Evolutionary conservation across 2,113 vertebrate genomes (phyloP).

Genomic region (Petroica traversi): DNA sequence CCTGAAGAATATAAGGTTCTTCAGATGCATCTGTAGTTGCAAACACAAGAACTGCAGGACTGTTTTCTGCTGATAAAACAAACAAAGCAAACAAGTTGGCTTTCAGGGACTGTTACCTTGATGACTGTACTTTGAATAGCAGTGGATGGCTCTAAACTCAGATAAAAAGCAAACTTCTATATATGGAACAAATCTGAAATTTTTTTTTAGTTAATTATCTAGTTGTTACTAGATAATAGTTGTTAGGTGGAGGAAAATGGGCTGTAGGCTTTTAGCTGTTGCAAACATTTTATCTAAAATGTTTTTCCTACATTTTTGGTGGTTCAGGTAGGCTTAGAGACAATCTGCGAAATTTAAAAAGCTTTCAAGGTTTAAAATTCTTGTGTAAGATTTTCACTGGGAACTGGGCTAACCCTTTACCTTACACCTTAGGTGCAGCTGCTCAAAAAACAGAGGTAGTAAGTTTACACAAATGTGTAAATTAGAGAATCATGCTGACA

Average conservation of each 20-base stretch:
- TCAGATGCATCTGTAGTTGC: background rate
- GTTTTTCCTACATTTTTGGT: background rate
- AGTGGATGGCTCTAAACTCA: background rate
- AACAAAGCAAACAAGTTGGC: background rate
- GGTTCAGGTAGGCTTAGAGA: background rate
- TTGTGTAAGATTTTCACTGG: background rate
- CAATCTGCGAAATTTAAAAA: background rate
- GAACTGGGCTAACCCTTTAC: background rate
- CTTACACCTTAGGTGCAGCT: background rate
- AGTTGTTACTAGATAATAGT: too few relatives aligned
- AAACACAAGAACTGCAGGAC: background rate
- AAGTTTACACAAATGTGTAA: background rate
- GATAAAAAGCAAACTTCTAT: background rate
- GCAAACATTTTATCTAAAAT: background rate
- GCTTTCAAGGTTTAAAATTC: background rate
- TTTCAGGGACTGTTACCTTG: background rate
- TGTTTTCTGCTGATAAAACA: background rate
- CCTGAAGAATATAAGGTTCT: background rate
- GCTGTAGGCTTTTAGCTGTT: background rate
- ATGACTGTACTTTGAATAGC: background rate
- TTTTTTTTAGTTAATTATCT: background rate
- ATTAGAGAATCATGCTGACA: fast-evolving
- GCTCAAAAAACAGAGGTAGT: background rate
- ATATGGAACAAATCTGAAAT: background rate
- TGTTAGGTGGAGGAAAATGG: background rate